Evolutionary conservation across 2,888 invertebrate species (phyloP), one percentile per base, ranked within the genome.

Genomic region (Oscheius myriophilus): DNA sequence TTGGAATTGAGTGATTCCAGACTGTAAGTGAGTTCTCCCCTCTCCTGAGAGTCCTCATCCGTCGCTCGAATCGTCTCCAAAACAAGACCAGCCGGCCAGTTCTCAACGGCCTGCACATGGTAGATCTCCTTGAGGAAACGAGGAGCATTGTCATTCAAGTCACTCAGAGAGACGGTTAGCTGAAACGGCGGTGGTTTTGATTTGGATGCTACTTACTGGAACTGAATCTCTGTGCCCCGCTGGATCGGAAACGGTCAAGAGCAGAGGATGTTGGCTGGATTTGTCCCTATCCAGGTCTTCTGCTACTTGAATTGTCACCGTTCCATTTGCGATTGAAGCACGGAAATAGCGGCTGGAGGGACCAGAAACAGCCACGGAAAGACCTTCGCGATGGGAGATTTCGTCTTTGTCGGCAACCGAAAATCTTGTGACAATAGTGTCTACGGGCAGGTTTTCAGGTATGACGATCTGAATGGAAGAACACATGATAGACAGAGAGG

Each of bases 81-180:
- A 7, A 78, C 65, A 1, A 78, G 58, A 2, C 78, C 77, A 51
- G 55, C 46, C 18, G 78, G 76, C 82, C 81, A 81, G 52, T 81
- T 77, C 53, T 81, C 79, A 25, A 78, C 74, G 9, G 69, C 75
- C 54, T 81, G 72, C n/a, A 81, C 68, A 21, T 79, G 69, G 49
- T 73, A 72, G 11, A 69, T 62, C 16, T 65, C 62, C 33, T 61
- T 42, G 46, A 51, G 51, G 54, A 82, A 75, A 51, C 68, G 49
- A 1, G 82, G 82, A n/a, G 75, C 53, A 53, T 82, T 81, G 66
- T 82, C 82, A 54, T 82, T 82, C 49, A 73, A 72, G 63, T 82
- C 82, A 18, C 70, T 61, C 46, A 80, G 63, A 61, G 63, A 55
- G 25, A 82, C 72, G 41, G 68, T 70, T 14, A 82, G 51, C 68